Conservation (phyloP, 2,113 vertebrate genomes). For the Tragulus kanchil region DNA sequence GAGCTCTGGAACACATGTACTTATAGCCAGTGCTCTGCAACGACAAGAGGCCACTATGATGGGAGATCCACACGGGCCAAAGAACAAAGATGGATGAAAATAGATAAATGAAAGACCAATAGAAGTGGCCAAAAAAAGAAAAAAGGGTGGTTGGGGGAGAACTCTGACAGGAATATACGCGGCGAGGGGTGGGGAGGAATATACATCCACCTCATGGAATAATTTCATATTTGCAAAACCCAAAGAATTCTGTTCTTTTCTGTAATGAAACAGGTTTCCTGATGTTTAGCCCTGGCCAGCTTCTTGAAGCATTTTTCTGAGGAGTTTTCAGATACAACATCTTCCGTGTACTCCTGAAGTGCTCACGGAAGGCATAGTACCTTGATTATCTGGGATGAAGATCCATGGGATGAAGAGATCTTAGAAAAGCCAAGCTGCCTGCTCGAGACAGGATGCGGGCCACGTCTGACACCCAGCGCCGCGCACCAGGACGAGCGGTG, state of each 20-base stretch:
- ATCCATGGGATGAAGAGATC: not conserved
- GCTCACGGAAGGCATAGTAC: not conserved
- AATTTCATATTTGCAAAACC: constrained; percentile 2
- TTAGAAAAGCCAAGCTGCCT: not conserved
- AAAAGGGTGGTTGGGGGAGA: no score
- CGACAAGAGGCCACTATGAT: no score
- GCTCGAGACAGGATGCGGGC: not conserved
- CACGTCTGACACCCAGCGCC: no score
- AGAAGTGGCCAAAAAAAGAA: no score
- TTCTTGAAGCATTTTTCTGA: not conserved
- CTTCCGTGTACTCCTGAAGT: not conserved
- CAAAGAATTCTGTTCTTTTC: not conserved
- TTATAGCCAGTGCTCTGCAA: no score
- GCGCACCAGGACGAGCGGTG: no score
- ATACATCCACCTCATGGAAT: not conserved
- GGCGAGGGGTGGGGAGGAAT: not conserved
- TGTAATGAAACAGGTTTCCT: not conserved
- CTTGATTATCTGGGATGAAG: not conserved
- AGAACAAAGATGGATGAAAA: no score
- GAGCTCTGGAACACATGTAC: no score
- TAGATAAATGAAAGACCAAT: no score
- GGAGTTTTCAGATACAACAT: not conserved
- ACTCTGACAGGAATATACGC: not conserved
- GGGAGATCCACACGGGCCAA: no score
- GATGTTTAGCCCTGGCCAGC: not conserved